These are phyloP conservation scores for Polyodon spathula DNA, from an alignment of 2,113 vertebrate species.

Conservation along the genomic window DNA sequence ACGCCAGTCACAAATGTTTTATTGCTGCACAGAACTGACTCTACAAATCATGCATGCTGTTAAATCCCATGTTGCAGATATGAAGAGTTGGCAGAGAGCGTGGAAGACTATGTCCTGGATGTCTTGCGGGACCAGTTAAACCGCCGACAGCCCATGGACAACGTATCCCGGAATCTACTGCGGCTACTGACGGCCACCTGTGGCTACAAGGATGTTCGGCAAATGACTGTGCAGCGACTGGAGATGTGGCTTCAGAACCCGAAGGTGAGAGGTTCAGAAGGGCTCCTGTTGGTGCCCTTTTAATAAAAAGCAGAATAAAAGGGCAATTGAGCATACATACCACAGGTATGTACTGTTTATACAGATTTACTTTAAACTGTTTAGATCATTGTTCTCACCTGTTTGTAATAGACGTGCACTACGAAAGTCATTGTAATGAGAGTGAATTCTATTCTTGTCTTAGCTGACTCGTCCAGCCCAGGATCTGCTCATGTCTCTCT, in stretches of 20 bases:
- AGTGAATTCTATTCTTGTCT: not conserved
- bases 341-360: no score
- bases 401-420: no score
- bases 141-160: conserved; percentile 93
- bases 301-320: no score
- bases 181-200: conserved; percentile 86
- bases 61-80: conserved; percentile 57
- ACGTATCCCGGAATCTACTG: conserved; percentile 87
- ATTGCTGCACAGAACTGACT: not conserved
- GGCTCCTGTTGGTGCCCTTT: no score
- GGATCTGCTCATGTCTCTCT: conserved; percentile 92
- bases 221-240: conserved; percentile 86
- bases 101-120: conserved; percentile 92
- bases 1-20: not conserved
- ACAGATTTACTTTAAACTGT: no score
- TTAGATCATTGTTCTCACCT: no score
- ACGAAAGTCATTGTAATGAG: not conserved
- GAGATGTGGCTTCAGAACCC: conserved; percentile 99
- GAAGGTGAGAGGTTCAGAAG: conserved; percentile 58
- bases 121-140: conserved; percentile 89
- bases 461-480: conserved; percentile 93
- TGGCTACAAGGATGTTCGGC: conserved; percentile 87
- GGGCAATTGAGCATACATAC: no score
- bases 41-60: not conserved
- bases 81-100: conserved; percentile 84